These are phyloP conservation scores for Sipha maydis DNA, from an alignment of 2,888 invertebrate genomes.

Conservation along the genomic window DNA sequence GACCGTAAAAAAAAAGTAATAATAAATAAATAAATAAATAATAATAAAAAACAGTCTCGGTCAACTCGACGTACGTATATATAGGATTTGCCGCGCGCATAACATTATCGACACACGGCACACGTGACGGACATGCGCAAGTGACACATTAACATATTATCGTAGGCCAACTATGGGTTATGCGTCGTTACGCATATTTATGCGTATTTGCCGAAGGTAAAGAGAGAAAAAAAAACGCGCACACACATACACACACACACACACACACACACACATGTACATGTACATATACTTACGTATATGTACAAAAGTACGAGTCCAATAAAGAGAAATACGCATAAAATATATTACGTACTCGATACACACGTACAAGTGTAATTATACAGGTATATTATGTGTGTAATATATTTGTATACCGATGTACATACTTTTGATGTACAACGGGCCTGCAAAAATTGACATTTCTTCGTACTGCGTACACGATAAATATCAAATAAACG, in stretches of 20 bases:
- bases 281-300: background rate
- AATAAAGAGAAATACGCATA: background rate
- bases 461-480: too few relatives aligned
- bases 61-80: slow-evolving; percentile 1
- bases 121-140: slow-evolving; percentile 60
- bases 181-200: slow-evolving; percentile 61
- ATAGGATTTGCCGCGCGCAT: slow-evolving; percentile 48
- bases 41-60: slow-evolving; percentile 41
- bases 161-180: slow-evolving; percentile 50
- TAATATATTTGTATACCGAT: too few relatives aligned
- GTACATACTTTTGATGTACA: too few relatives aligned
- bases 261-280: background rate
- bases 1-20: slow-evolving; percentile 44
- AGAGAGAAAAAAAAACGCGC: slow-evolving; percentile 18
- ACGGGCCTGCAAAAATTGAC: too few relatives aligned
- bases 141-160: slow-evolving; percentile 59
- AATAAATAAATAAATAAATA: slow-evolving; percentile 48
- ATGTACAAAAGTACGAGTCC: background rate
- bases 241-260: background rate
- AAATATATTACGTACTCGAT: background rate
- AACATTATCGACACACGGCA: slow-evolving; percentile 52
- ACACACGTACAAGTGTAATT: too few relatives aligned
- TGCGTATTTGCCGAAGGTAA: slow-evolving; percentile 51
- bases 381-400: too few relatives aligned
- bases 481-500: too few relatives aligned